These are phyloP conservation scores for Trichonephila inaurata DNA, from an alignment of 1,140 invertebrate species.

Conservation along the genomic window DNA sequence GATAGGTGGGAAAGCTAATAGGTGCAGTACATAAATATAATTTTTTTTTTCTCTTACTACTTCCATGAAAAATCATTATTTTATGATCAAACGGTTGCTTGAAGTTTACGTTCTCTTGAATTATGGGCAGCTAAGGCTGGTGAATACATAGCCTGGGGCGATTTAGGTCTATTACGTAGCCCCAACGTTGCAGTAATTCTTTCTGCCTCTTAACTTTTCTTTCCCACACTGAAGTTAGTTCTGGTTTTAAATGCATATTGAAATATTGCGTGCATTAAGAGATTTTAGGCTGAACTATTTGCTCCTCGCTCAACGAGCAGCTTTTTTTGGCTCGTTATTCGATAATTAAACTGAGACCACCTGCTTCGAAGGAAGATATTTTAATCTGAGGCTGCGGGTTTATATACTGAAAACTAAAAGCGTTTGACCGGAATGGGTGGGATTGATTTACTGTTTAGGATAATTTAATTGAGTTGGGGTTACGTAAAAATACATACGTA, in stretches of 20 bases:
- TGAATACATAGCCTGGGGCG: slow-evolving; percentile 45
- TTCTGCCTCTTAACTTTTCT: slow-evolving; percentile 17
- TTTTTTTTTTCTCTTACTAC: slow-evolving; percentile 45
- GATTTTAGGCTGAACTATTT: slow-evolving; percentile 46
- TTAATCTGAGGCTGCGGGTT: slow-evolving; percentile 10
- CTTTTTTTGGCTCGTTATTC: slow-evolving; percentile 46
- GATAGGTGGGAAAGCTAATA: slow-evolving; percentile 68
- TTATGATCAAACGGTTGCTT: slow-evolving; percentile 63
- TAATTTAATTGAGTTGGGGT: neutral
- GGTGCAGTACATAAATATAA: slow-evolving; percentile 53
- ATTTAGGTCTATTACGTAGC: slow-evolving; percentile 58
- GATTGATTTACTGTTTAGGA: neutral
- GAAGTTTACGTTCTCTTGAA: slow-evolving; percentile 43
- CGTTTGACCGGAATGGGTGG: neutral
- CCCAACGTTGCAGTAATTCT: slow-evolving; percentile 2
- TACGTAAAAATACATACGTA: no score
- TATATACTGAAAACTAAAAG: neutral
- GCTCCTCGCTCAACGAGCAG: neutral
- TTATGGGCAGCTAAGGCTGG: slow-evolving; percentile 26
- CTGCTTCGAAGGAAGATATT: slow-evolving; percentile 16
- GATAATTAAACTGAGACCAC: slow-evolving; percentile 42
- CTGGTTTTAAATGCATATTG: slow-evolving; percentile 50
- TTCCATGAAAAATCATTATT: slow-evolving; percentile 70
- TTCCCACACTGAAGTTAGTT: neutral
- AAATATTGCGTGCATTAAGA: slow-evolving; percentile 54